Percentiles rank a stretch among this genome's conserved stretches.
These are phyloP conservation scores for Zaprionus gabonicus DNA, from an alignment of 1,140 invertebrate genomes.

Conservation along the genomic window DNA sequence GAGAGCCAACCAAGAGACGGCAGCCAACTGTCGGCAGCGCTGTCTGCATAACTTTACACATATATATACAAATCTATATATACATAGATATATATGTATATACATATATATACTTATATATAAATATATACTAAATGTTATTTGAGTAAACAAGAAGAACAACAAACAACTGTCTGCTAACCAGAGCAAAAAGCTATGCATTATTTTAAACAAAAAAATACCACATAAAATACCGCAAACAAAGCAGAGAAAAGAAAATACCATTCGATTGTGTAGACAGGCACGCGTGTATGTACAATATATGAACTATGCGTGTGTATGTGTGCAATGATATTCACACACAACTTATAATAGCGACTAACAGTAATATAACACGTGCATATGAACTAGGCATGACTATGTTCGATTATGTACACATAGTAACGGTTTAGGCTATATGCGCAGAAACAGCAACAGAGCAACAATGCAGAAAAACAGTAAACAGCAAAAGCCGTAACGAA, in stretches of 20 bases:
- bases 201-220: conserved; percentile 65
- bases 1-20: conserved; percentile 61
- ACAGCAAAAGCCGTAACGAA: conserved; percentile 33
- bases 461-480: conserved; percentile 36
- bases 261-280: conserved; percentile 49
- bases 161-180: conserved; percentile 47
- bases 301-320: background rate
- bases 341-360: conserved; percentile 43
- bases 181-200: conserved; percentile 63
- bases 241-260: conserved; percentile 48
- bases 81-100: conserved; percentile 46
- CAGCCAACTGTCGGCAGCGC: conserved; percentile 56
- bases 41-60: conserved; percentile 64
- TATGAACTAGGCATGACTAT: conserved; percentile 72
- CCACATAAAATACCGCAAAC: conserved; percentile 47
- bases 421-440: conserved; percentile 68
- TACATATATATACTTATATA: conserved; percentile 36
- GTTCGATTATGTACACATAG: conserved; percentile 79
- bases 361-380: conserved; percentile 39
- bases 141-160: conserved; percentile 65
- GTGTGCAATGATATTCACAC: conserved; percentile 10
- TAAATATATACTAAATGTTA: conserved; percentile 75
- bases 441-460: conserved; percentile 5
- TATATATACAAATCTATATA: conserved; percentile 68
- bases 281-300: background rate